Evolutionary conservation across 2,113 vertebrate genomes (phyloP).

Genomic region (Lichenostomus cassidix): DNA sequence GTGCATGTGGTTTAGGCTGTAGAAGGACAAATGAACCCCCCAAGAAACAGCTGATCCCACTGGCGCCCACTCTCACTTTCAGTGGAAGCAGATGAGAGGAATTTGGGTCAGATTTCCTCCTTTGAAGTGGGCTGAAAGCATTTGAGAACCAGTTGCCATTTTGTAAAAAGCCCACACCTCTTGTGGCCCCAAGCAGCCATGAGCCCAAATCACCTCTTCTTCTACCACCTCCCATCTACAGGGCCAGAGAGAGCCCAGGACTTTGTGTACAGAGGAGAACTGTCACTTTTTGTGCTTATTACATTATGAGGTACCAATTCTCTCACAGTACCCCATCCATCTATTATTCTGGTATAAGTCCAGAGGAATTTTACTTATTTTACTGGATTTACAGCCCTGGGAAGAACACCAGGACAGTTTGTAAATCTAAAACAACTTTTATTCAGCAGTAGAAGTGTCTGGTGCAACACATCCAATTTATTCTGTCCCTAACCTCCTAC

Average conservation of each 20-base stretch:
- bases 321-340: neutral
- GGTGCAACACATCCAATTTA: neutral
- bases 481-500: neutral
- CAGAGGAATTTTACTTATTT: neutral
- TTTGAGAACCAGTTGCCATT: neutral
- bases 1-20: fast-evolving
- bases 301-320: neutral
- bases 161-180: neutral
- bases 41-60: neutral
- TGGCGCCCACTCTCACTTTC: neutral
- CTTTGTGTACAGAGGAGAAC: neutral
- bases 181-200: neutral
- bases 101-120: neutral
- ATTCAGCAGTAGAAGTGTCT: neutral
- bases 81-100: neutral
- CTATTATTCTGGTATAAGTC: neutral
- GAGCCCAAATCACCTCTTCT: neutral
- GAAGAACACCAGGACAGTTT: neutral
- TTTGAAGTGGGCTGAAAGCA: neutral
- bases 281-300: neutral
- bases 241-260: neutral
- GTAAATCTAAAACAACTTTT: neutral
- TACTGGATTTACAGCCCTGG: neutral
- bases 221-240: neutral
- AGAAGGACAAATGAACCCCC: neutral